These are phyloP conservation scores for Glomeris maerens DNA, from an alignment of 1,140 invertebrate genomes.

Conservation along the genomic window DNA sequence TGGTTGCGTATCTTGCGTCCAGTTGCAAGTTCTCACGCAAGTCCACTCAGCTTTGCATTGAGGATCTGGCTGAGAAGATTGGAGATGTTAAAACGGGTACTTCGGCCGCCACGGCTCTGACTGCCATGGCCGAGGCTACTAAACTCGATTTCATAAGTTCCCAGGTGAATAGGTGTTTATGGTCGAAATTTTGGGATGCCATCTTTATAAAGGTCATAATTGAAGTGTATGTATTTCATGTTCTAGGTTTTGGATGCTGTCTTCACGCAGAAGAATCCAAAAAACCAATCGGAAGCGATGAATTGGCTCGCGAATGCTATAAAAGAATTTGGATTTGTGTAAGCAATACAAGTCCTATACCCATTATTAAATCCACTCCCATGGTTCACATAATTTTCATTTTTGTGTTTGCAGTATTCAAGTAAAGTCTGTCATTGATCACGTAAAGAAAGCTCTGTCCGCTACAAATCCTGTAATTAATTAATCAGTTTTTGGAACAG, in stretches of 20 bases:
- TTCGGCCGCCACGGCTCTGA: slow-evolving; percentile 52
- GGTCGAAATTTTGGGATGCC: not conserved
- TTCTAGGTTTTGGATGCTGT: slow-evolving; percentile 31
- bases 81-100: slow-evolving; percentile 66
- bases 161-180: slow-evolving; percentile 34
- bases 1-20: slow-evolving; percentile 53
- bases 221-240: no score
- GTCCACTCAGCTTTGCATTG: slow-evolving; percentile 55
- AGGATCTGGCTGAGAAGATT: slow-evolving; percentile 69
- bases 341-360: slow-evolving; percentile 24
- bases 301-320: slow-evolving; percentile 61
- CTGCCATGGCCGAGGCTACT: slow-evolving; percentile 57
- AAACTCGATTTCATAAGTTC: slow-evolving; percentile 57
- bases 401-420: slow-evolving; percentile 47
- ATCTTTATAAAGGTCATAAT: not conserved
- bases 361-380: not conserved
- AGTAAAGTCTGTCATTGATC: slow-evolving; percentile 59
- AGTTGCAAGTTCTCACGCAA: slow-evolving; percentile 36
- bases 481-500: not conserved
- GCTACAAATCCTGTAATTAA: slow-evolving; percentile 56
- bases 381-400: slow-evolving; percentile 5
- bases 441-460: slow-evolving; percentile 63
- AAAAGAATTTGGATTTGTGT: slow-evolving; percentile 69
- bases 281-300: slow-evolving; percentile 71
- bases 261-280: slow-evolving; percentile 78